These are phyloP conservation scores for Allygus modestus DNA, from an alignment of 2,888 invertebrate species.

Conservation along the genomic window DNA sequence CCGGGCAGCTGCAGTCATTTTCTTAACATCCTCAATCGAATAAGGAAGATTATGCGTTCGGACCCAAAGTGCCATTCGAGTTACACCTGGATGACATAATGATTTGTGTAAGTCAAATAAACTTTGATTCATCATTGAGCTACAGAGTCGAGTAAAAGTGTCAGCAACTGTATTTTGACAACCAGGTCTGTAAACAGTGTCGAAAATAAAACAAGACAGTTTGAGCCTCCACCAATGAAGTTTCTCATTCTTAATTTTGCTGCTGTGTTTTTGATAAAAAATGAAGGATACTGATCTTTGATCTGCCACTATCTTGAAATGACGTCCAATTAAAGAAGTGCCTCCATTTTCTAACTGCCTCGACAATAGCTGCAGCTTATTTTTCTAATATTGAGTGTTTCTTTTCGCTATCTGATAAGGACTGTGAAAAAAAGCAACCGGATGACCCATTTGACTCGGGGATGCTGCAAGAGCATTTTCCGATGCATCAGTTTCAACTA, in stretches of 20 bases:
- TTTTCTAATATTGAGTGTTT: slow-evolving; percentile 18
- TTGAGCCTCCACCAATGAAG: slow-evolving; percentile 65
- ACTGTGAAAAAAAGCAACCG: slow-evolving; percentile 65
- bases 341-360: slow-evolving; percentile 64
- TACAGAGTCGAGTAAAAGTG: slow-evolving; percentile 2
- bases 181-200: slow-evolving; percentile 65
- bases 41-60: slow-evolving; percentile 64
- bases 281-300: slow-evolving; percentile 63
- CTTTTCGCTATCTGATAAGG: slow-evolving; percentile 63
- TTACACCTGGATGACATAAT: slow-evolving; percentile 66
- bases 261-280: slow-evolving; percentile 52
- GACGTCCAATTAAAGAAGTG: slow-evolving; percentile 65
- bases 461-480: slow-evolving; percentile 51
- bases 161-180: slow-evolving; percentile 63
- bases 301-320: slow-evolving; percentile 61
- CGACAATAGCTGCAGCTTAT: slow-evolving; percentile 67
- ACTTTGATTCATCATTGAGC: background rate
- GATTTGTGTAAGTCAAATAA: slow-evolving; percentile 60
- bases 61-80: slow-evolving; percentile 67
- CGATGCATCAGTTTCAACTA: slow-evolving; percentile 33
- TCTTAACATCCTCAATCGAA: slow-evolving; percentile 64
- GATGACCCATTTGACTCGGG: slow-evolving; percentile 22
- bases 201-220: slow-evolving; percentile 61
- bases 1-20: slow-evolving; percentile 62
- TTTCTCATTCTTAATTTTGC: slow-evolving; percentile 66